phyloP scores from a whole-genome alignment of 1,140 invertebrate species.

The Meloidogyne exigua region DNA sequence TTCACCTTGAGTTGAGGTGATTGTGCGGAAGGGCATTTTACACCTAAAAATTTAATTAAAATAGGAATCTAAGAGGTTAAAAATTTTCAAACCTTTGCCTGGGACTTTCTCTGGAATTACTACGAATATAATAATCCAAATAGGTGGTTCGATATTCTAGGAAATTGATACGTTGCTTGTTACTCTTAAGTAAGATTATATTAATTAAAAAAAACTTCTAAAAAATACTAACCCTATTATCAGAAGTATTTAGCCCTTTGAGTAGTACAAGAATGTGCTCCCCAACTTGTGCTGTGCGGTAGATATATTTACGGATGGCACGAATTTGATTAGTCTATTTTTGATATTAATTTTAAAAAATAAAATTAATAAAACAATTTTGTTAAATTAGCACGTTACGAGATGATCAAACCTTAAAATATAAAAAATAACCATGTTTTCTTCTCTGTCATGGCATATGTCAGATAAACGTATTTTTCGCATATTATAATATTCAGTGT shows the following conservation, averaged over 20 bases:
- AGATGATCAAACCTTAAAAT: too few relatives aligned
- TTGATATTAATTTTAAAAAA: too few relatives aligned
- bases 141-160: constrained; percentile 46
- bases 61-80: neutral
- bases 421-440: constrained; percentile 39
- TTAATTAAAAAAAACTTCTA: constrained; percentile 8
- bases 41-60: constrained; percentile 32
- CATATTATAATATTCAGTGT: constrained; percentile 52
- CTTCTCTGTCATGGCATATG: constrained; percentile 48
- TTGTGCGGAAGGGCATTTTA: constrained; percentile 44
- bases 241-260: constrained; percentile 51
- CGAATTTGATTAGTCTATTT: constrained; percentile 46
- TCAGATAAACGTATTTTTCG: constrained; percentile 42
- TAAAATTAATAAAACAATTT: too few relatives aligned
- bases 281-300: constrained; percentile 48
- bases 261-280: constrained; percentile 52
- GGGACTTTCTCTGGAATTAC: constrained; percentile 36
- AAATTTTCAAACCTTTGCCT: constrained; percentile 19
- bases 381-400: too few relatives aligned
- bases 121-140: constrained; percentile 50
- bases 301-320: constrained; percentile 48
- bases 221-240: constrained; percentile 32
- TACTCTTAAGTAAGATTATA: constrained; percentile 36
- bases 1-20: constrained; percentile 45
- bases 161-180: constrained; percentile 45